A percentile compares a stretch with the other conserved stretches of the same genome.
These are phyloP conservation scores for Cataglyphis livida DNA, from an alignment of 2,888 invertebrate genomes.

Conservation along the genomic window DNA sequence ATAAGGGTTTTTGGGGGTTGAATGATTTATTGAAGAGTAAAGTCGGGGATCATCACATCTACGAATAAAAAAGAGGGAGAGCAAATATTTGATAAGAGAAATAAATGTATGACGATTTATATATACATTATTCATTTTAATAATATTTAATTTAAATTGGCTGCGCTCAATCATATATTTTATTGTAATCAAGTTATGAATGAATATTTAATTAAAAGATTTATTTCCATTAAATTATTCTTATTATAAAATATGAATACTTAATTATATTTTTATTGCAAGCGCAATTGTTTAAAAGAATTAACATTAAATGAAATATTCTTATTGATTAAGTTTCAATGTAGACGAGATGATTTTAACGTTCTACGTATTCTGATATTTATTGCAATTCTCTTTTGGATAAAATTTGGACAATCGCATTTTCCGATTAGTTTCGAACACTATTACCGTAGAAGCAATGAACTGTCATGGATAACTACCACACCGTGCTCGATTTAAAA, in stretches of 20 bases:
- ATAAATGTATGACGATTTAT: background rate
- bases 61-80: background rate
- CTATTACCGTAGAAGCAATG: slow-evolving; percentile 49
- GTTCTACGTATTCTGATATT: slow-evolving; percentile 14
- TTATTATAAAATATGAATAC: background rate
- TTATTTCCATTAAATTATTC: background rate
- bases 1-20: slow-evolving; percentile 27
- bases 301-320: background rate
- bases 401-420: slow-evolving; percentile 29
- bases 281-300: background rate
- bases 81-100: slow-evolving; percentile 22
- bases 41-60: background rate
- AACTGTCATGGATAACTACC: slow-evolving; percentile 59
- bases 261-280: background rate
- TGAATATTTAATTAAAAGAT: slow-evolving; percentile 2
- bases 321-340: background rate
- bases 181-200: background rate
- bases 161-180: background rate
- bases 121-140: background rate
- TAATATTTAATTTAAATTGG: background rate
- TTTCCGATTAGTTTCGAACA: slow-evolving; percentile 47
- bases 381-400: slow-evolving; percentile 17
- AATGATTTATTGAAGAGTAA: slow-evolving; percentile 33
- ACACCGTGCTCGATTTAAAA: slow-evolving; percentile 66
- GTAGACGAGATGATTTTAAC: background rate